phyloP scores from a whole-genome alignment of 2,113 vertebrate species.

The Vombatus ursinus region DNA sequence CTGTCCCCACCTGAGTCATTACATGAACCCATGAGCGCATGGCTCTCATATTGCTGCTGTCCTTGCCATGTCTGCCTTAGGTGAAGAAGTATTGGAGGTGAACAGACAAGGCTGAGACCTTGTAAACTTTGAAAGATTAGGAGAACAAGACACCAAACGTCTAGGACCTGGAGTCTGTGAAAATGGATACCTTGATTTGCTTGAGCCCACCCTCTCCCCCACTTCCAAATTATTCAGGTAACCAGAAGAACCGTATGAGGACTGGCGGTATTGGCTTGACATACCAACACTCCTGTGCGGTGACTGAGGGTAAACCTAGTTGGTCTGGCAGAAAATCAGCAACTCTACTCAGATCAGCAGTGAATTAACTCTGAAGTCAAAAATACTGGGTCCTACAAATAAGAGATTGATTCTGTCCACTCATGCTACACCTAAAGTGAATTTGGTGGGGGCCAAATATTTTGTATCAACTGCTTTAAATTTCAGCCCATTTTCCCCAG shows the following conservation, averaged over 20 bases:
- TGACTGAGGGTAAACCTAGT: too few relatives aligned
- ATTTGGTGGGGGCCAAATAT: background rate
- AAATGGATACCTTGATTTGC: too few relatives aligned
- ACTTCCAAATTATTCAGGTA: too few relatives aligned
- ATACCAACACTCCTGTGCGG: too few relatives aligned
- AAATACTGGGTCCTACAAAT: background rate
- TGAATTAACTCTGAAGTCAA: background rate
- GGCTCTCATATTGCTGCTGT: background rate
- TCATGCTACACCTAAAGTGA: background rate
- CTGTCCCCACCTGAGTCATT: background rate
- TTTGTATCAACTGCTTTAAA: background rate
- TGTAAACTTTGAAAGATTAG: background rate
- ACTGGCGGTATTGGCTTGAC: too few relatives aligned
- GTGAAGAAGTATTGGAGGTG: background rate
- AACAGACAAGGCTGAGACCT: background rate
- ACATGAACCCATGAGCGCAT: background rate
- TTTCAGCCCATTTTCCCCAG: background rate
- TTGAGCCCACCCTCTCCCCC: too few relatives aligned
- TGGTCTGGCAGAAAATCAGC: too few relatives aligned
- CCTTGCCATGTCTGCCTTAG: background rate
- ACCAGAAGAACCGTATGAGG: too few relatives aligned
- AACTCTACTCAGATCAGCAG: background rate
- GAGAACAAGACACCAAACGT: background rate
- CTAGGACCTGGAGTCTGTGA: background rate
- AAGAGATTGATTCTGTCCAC: background rate